Base-by-base conservation (phyloP, 1,140 invertebrate genomes). In the Augochlora pura region DNA sequence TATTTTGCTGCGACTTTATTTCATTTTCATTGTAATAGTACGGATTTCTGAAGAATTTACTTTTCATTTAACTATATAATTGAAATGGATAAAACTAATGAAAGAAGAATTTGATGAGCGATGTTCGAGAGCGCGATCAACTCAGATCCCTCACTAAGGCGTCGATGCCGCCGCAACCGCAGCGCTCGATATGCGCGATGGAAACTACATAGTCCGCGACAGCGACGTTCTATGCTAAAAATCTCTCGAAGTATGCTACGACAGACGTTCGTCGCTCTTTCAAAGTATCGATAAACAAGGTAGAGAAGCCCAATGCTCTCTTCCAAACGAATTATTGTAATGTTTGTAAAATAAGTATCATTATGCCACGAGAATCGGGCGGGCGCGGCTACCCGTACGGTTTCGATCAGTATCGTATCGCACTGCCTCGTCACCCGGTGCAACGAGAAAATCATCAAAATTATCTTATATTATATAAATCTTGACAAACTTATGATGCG, bases 161-260 rank as follows among this genome's bases (percentile, higher is more conserved):
- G 16, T 72, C 66, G 65, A 23, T 57, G 68, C 54, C 59, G 68
- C 77, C 49, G 54, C 23, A 52, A 76, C 78, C 80, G 81, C 70
- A 46, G 66, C 62, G 62, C 84, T 46, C 81, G 64, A 65, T 80
- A 66, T 49, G 25, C 81, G 81, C 77, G n/a, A 42, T 39, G 63
- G 67, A 25, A 80, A 86, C 63, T 86, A n/a, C n/a, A n/a, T n/a
- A 78, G 69, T 54, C 78, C 77, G 9, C 23, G 23, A 42, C 25
- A 23, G 32, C 23, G 49, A 32, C 23, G n/a, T 46, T 75, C 18
- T 46, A 80, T 18, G 12, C 18, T 42, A 60, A 64, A 88, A 76
- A 83, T 85, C 87, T 87, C 85, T 84, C 59, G 79, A 90, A 90
- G 89, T 90, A 90, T 86, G 63, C 10, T 12, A 85, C 59, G 89